Conservation (phyloP, 2,113 vertebrate genomes). For the Clinocottus analis region DNA sequence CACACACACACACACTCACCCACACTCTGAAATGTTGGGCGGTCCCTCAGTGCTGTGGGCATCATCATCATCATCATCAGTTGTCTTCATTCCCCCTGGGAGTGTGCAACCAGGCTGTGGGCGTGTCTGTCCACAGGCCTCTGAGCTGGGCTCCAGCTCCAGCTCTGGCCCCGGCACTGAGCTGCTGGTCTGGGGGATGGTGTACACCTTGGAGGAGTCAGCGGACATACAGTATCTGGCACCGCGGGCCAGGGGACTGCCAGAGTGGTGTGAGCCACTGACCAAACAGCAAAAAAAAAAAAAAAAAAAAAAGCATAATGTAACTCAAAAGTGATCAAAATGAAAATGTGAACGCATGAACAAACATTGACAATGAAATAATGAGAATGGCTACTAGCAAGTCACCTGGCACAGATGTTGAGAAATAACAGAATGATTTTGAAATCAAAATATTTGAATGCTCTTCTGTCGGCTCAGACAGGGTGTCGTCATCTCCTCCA, state of each 20-base stretch:
- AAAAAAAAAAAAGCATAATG: slow-evolving; percentile 53
- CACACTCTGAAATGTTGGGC: slow-evolving; percentile 87
- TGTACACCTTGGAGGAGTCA: slow-evolving; percentile 93
- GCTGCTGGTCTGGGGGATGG: slow-evolving; percentile 87
- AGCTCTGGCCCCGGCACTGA: slow-evolving; percentile 74
- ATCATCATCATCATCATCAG: slow-evolving; percentile 82
- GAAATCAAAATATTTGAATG: slow-evolving; percentile 14
- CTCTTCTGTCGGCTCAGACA: neutral
- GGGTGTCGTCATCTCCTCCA: slow-evolving; percentile 23
- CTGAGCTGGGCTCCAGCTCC: slow-evolving; percentile 72
- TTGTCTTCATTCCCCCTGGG: slow-evolving; percentile 88
- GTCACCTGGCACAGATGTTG: neutral
- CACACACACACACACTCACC: slow-evolving; percentile 88
- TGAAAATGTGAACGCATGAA: slow-evolving; percentile 36
- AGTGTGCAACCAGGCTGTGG: slow-evolving; percentile 84
- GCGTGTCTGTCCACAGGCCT: slow-evolving; percentile 86
- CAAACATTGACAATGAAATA: slow-evolving; percentile 46
- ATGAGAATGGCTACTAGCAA: neutral
- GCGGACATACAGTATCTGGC: slow-evolving; percentile 88
- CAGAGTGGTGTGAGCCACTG: slow-evolving; percentile 94
- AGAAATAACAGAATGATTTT: slow-evolving; percentile 25
- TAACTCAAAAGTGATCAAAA: slow-evolving; percentile 68
- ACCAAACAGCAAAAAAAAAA: slow-evolving; percentile 62
- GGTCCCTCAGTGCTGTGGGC: slow-evolving; percentile 87
- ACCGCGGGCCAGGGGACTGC: slow-evolving; percentile 90